Base-by-base conservation (phyloP, 2,888 invertebrate genomes). In the Eupithecia insigniata region DNA sequence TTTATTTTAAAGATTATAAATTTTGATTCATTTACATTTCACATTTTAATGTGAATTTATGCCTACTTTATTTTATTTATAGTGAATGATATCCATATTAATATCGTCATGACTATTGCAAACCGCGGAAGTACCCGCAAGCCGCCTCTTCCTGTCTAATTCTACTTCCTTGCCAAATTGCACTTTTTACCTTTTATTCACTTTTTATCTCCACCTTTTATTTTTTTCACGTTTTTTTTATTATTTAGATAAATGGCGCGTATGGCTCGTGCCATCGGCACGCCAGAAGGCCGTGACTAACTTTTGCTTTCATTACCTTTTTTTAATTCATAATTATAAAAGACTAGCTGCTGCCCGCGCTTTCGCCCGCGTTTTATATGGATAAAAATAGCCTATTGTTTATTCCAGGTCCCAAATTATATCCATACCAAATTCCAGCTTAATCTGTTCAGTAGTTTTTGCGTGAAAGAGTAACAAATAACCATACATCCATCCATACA, bases 71-170 rank as follows among this genome's bases (percentile, higher is more conserved):
- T 16, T n/a, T 39, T 39, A 16, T 39, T 39, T 12, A 36, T n/a
- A n/a, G 6, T 22, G n/a, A n/a, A 55, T n/a, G 30, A 34, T 69
- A 76, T 91, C 92, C 89, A 88, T 71, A 80, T 43, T 82, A 85
- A 70, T 39, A 74, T 69, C 61, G 10, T 82, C 66, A 39, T 46
- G 69, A n/a, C 73, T 58, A 71, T 77, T 74, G 76, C 78, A 84
- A 84, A 92, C 92, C 93, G 80, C 93, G 93, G 93, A 93, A 93
- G 91, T 91, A 79, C 83, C 92, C 93, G 82, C 93, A 92, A 88
- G 90, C 90, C 90, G 85, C 90, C 91, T 92, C 92, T 93, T 92
- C 93, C 93, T 90, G 92, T 89, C 89, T 89, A 86, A 30, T 60
- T 60, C 85, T 87, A 87, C 86, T 88, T 90, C 86, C 87, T 87